Evolutionary conservation across 2,797 vertebrate genomes (phyloP), one percentile per base, ranked within the genome.

Genomic region (Silurus lanzhouensis): DNA sequence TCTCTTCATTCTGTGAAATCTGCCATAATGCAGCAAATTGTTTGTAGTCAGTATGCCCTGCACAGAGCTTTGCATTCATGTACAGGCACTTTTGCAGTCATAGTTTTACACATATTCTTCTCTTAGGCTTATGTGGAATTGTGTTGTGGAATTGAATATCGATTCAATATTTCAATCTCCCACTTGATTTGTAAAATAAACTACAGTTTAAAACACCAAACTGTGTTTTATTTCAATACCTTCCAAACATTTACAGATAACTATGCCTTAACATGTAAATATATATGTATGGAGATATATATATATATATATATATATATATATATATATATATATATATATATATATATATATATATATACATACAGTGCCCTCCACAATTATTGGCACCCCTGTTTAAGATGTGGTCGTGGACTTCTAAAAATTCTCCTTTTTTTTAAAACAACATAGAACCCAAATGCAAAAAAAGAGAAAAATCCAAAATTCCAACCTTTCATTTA

Each of bases 1-100:
- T 67, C 63, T 84, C 70, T 64, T 84, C 48, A 44, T 66, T 84
- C 84, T 84, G 80, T 83, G 81, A 87, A 89, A 90, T 87, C 87
- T 74, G 67, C 84, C 76, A 88, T 68, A 86, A 70, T 87, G 64
- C 61, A 68, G 86, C 78, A 46, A 83, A 89, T 83, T 80, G 76
- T 63, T 84, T 87, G 38, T 78, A 86, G 81, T 83, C 64, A 68
- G 71, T 80, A 55, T 75, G 60, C 60, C 48, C 27, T 25, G 78
- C 46, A 25, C 60, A 64, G 72, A 60, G 82, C 85, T 38, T 83
- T 82, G 17, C 64, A 46, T 80, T 83, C 25, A 84, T 48, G 14
- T 75, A 46, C 68, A 58, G 58, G 12, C 66, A 55, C 6, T 58
- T 63, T 68, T 70, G 8, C 71, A 64, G 31, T 66, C 52, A 78